These are phyloP conservation scores for Paramuricea clavata DNA, from an alignment of 92 coral and sea anemone genomes.

Conservation along the genomic window DNA sequence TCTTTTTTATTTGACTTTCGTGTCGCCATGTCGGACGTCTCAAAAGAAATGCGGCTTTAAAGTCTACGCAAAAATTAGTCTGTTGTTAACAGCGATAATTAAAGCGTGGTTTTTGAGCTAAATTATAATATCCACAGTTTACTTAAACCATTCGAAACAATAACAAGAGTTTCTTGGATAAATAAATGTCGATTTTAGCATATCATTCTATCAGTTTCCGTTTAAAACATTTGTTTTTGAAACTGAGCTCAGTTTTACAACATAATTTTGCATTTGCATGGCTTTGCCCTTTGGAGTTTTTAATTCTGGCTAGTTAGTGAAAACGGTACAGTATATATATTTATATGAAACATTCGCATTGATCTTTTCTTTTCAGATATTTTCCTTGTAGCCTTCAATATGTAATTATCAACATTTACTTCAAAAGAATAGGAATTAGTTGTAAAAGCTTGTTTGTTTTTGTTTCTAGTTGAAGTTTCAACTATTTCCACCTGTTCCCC, in stretches of 20 bases:
- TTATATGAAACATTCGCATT: background rate
- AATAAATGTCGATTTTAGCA: slow-evolving; percentile 42
- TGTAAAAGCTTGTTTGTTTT: slow-evolving; percentile 51
- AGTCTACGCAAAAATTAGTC: slow-evolving; percentile 43
- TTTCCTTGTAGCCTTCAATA: slow-evolving; percentile 26
- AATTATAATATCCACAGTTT: slow-evolving; percentile 51
- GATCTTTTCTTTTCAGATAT: slow-evolving; percentile 29
- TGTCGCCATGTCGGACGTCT: slow-evolving; percentile 47
- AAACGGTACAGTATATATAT: slow-evolving; percentile 2
- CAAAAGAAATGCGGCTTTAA: slow-evolving; percentile 39
- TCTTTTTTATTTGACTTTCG: slow-evolving; percentile 26
- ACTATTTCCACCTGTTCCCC: slow-evolving; percentile 51
- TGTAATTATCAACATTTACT: slow-evolving; percentile 53
- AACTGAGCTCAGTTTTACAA: background rate
- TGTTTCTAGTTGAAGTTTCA: slow-evolving; percentile 57
- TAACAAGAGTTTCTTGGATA: slow-evolving; percentile 47
- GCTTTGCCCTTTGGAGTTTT: no score
- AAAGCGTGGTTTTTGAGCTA: slow-evolving; percentile 41
- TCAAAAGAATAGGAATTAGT: slow-evolving; percentile 54
- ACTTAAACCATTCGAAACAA: slow-evolving; percentile 55
- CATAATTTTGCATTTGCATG: background rate
- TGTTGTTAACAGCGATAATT: slow-evolving; percentile 44
- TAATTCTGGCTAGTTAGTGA: slow-evolving; percentile 10
- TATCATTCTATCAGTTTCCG: slow-evolving; percentile 16
- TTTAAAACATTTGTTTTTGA: slow-evolving; percentile 3